These are phyloP conservation scores for Ctenoplectra terminalis DNA, from an alignment of 1,140 invertebrate species.

Conservation along the genomic window DNA sequence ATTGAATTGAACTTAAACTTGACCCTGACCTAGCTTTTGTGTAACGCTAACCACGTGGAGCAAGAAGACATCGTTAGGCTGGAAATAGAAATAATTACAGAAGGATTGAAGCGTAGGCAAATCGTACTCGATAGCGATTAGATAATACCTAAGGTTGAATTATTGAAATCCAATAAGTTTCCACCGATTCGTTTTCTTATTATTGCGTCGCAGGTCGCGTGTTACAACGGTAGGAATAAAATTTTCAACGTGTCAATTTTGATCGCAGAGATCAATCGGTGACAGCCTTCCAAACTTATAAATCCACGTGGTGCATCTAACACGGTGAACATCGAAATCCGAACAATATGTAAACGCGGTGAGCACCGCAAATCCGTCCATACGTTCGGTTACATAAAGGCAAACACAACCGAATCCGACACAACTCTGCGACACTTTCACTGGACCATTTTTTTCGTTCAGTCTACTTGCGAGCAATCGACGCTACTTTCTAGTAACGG, in stretches of 20 bases:
- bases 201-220: background rate
- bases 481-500: conserved; percentile 54
- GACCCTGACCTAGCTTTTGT: background rate
- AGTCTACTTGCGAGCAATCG: conserved; percentile 16
- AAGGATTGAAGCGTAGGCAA: background rate
- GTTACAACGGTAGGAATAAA: background rate
- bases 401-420: conserved; percentile 39
- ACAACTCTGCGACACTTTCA: conserved; percentile 51
- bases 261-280: background rate
- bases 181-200: too few relatives aligned
- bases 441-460: conserved; percentile 55
- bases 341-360: conserved; percentile 3
- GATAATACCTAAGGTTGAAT: background rate
- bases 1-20: background rate
- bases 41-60: background rate
- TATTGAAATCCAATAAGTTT: conserved; percentile 10
- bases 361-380: conserved; percentile 2
- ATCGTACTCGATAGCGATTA: background rate
- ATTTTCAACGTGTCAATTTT: background rate
- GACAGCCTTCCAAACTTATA: background rate
- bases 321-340: background rate
- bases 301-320: background rate
- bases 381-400: conserved; percentile 48
- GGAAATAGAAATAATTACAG: conserved; percentile 13
- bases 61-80: background rate